Evolutionary conservation across 2,888 invertebrate genomes (phyloP).

Genomic region (Ennomos fuscantarius): DNA sequence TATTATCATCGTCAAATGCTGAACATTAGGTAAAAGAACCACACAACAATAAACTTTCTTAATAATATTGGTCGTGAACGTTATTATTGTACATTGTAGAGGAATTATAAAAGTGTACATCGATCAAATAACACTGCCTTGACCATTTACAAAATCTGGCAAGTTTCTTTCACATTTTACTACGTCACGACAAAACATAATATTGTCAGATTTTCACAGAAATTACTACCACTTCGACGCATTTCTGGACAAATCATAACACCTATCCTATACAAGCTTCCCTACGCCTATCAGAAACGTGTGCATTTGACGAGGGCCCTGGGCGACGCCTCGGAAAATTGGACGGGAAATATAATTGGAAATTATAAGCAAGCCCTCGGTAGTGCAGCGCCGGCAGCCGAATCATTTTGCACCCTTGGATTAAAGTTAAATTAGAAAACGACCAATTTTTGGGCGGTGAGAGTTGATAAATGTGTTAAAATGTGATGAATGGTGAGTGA

Average conservation of each 20-base stretch:
- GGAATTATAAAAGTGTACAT: too few species aligned
- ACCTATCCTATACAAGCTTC: slow-evolving; percentile 23
- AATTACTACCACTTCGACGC: slow-evolving; percentile 6
- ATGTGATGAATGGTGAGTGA: slow-evolving; percentile 20
- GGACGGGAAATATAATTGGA: slow-evolving; percentile 85
- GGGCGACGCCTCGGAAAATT: slow-evolving; percentile 84
- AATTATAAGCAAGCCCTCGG: slow-evolving; percentile 79
- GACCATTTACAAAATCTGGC: too few species aligned
- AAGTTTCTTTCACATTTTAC: background rate
- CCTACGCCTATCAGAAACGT: slow-evolving; percentile 35
- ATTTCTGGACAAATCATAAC: slow-evolving; percentile 28
- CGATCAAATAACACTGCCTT: too few species aligned
- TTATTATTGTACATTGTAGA: too few species aligned
- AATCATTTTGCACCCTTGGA: slow-evolving; percentile 48
- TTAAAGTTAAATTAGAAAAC: slow-evolving; percentile 54
- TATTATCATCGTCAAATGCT: too few species aligned
- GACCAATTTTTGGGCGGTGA: slow-evolving; percentile 28
- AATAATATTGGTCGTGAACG: too few species aligned
- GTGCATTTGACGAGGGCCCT: slow-evolving; percentile 82
- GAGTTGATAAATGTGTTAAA: slow-evolving; percentile 27
- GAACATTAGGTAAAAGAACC: too few species aligned
- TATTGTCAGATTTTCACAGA: slow-evolving; percentile 7
- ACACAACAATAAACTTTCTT: too few species aligned
- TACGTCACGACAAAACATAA: background rate
- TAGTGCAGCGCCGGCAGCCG: slow-evolving; percentile 43